phyloP scores from a whole-genome alignment of 2,797 vertebrate genomes.

The Syndactyla subalaris region DNA sequence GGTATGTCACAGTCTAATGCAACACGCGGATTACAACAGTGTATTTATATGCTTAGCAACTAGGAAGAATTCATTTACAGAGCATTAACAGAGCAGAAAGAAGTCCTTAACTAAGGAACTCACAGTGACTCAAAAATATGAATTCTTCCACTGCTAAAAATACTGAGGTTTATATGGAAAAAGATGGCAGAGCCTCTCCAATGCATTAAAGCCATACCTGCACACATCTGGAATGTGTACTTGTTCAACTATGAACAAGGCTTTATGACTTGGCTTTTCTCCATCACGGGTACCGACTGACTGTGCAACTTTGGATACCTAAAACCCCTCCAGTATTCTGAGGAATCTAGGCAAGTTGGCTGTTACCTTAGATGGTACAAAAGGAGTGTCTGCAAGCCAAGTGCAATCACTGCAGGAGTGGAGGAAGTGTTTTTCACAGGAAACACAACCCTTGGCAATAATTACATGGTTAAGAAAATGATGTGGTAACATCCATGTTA shows the following conservation, averaged over 20 bases:
- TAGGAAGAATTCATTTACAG: neutral
- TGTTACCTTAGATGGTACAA: neutral
- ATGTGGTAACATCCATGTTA: neutral
- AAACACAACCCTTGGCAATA: neutral
- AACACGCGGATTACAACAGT: neutral
- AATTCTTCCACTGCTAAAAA: neutral
- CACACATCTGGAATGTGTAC: neutral
- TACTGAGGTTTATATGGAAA: neutral
- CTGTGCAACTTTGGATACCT: neutral
- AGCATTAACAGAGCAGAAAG: neutral
- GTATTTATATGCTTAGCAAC: neutral
- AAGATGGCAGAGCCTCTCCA: neutral
- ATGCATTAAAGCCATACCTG: neutral
- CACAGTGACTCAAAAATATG: neutral
- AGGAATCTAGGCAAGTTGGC: neutral
- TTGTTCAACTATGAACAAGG: neutral
- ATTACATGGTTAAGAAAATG: neutral
- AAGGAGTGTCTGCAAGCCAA: neutral
- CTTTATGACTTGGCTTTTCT: neutral
- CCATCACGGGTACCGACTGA: neutral
- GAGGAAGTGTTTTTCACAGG: slow-evolving; percentile 4
- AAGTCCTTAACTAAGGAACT: neutral
- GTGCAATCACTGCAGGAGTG: neutral
- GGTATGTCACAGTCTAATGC: neutral
- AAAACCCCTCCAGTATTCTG: neutral